Base-by-base conservation (phyloP, 92 coral and sea anemone species). In the Hydrozoanthus gracilis region DNA sequence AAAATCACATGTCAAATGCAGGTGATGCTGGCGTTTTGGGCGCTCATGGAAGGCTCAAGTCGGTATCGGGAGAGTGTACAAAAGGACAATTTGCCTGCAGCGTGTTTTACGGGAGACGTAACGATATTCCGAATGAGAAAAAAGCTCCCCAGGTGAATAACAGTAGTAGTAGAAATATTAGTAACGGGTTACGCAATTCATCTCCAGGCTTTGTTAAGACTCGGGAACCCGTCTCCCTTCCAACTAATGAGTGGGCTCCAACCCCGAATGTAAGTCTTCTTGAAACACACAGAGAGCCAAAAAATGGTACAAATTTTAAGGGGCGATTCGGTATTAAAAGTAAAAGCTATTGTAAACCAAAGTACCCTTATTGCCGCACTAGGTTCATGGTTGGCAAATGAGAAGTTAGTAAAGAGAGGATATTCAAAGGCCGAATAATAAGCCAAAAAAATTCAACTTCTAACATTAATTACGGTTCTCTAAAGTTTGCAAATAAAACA, bases 101-200 rank as follows among this genome's bases (percentile, higher is more conserved):
- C 4, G 50, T 80, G 16, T 80, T 80, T 66, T 80, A 49, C 14
- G 85, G 85, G 12, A 80, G 74, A 27, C 50, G 85, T 11, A 80
- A 65, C 85, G 85, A 65, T 60, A 80, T 80, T 11, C 75, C 44
- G 6, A 4, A 10, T 17, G 72, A 64, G 3, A 77, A 54, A 62
- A n/a, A 62, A 48, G 60, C 60, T 46, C 16, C 44, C 49, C 72
- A 80, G 85, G 85, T 80, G 74, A 80, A 47, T 80, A 80, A 18
- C 85, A 65, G 6, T 64, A 80, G 60, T 74, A 65, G 50, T 80
- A 80, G 20, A 20, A 46, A 62, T 65, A 47, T 11, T 9, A 44
- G 11, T 48, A 65, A 7, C 7, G 85, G 64, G 85, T 58, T 73
- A 60, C 18, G 47, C 75, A 49, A 8, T 4, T 44, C 49, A 2